These are phyloP conservation scores for Poicephalus gulielmi DNA, from an alignment of 2,113 vertebrate species.

Conservation along the genomic window DNA sequence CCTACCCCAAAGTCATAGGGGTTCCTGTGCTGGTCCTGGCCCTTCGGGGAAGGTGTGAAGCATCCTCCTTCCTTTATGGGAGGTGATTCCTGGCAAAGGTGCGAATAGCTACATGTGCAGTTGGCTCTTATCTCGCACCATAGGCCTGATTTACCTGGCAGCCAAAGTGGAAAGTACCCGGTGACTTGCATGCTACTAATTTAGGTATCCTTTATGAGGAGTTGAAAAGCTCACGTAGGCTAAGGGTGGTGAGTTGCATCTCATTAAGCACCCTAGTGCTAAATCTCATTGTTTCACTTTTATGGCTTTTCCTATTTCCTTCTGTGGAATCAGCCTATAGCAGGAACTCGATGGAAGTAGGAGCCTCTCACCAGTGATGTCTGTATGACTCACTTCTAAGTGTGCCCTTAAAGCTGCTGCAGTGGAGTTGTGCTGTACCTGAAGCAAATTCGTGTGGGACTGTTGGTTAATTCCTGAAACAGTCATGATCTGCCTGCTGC, in stretches of 20 bases:
- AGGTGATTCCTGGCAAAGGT: not conserved
- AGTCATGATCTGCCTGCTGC: fast-evolving
- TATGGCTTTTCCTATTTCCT: slow-evolving; percentile 23
- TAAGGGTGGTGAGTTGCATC: not conserved
- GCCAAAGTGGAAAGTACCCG: not conserved
- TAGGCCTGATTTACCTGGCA: slow-evolving; percentile 4
- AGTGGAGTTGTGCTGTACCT: not conserved
- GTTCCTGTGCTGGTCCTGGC: not conserved
- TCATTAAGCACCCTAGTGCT: not conserved
- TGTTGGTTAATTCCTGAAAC: not conserved
- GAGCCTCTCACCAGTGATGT: not conserved
- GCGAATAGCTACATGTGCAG: not conserved
- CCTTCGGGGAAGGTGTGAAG: not conserved
- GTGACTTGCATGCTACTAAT: not conserved
- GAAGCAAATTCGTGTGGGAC: not conserved
- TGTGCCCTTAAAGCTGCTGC: not conserved
- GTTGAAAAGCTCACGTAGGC: slow-evolving; percentile 33
- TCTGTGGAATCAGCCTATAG: not conserved
- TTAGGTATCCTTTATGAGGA: not conserved
- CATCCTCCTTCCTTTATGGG: not conserved
- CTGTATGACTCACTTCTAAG: not conserved
- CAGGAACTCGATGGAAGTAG: not conserved
- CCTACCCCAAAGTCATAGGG: not conserved
- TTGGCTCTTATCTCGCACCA: not conserved
- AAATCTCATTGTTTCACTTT: not conserved